Base-by-base conservation (phyloP, 2,797 vertebrate genomes). In the Siniperca undulata region DNA sequence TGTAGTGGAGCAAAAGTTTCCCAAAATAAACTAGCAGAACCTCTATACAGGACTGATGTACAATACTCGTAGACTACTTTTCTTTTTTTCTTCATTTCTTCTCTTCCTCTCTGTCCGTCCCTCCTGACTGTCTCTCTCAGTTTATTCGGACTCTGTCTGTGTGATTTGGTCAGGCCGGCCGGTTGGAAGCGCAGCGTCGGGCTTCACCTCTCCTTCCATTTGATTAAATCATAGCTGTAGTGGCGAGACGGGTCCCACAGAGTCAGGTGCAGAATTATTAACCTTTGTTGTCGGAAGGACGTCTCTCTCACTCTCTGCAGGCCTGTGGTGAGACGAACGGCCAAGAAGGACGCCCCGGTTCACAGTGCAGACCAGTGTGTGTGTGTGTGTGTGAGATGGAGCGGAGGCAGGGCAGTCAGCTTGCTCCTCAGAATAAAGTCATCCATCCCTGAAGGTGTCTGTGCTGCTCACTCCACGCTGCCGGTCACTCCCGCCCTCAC, bases 231-330 rank as follows among this genome's bases (percentile, higher is more conserved):
- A 82, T 78, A 77, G 84, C 85, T 70, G 90, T 55, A 48, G 86
- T n/a, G 66, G 84, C 40, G 85, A 89, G 88, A 93, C 67, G 74
- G 78, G 84, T 88, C 91, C 90, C 83, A 78, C 83, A 27, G 95
- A 92, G 93, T 88, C 92, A 71, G 92, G 94, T 78, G 89, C 92
- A 88, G 67, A 66, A 93, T 93, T 89, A 94, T 96, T 95, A 95
- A 96, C 95, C 94, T 96, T 88, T 89, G 89, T 78, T 86, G 91
- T 87, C 76, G 74, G 89, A 91, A 84, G 80, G 86, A 92, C 80
- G 83, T 68, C 86, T 88, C 86, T 88, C 81, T 79, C 59, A 89
- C 92, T 68, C 86, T 88, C 92, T 48, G 81, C 93, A 93, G 90
- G 89, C 88, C 90, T 68, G 85, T n/a, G 40, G 88, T 46, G 91